These are phyloP conservation scores for Cryptoblepharus egeriae DNA, from an alignment of 2,797 vertebrate genomes.

Conservation along the genomic window DNA sequence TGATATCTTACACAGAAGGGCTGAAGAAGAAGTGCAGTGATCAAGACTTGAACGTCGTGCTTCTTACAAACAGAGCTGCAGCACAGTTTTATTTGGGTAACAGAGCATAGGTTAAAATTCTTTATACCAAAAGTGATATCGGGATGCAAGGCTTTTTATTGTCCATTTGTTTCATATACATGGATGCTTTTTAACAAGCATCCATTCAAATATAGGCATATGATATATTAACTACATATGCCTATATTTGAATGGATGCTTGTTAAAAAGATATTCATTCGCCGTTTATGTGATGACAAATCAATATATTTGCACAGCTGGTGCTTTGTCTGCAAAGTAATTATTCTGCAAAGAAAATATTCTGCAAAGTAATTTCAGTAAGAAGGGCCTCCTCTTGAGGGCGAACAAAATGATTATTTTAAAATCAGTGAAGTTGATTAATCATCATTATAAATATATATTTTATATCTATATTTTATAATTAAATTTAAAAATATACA, in stretches of 20 bases:
- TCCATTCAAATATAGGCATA: too few relatives aligned
- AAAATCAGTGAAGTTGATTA: too few relatives aligned
- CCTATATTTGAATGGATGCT: not conserved
- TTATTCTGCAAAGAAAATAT: too few relatives aligned
- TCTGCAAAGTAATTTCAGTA: not conserved
- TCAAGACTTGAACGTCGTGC: conserved; percentile 80
- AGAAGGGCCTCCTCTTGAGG: too few relatives aligned
- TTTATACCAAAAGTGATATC: not conserved
- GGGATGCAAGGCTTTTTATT: not conserved
- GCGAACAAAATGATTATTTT: not conserved
- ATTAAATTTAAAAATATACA: too few relatives aligned
- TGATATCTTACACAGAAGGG: conserved; percentile 86
- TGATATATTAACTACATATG: too few relatives aligned
- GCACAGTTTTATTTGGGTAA: conserved; percentile 90
- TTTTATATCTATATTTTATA: too few relatives aligned
- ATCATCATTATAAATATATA: too few relatives aligned
- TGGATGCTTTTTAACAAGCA: not conserved
- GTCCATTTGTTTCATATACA: not conserved
- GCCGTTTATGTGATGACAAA: not conserved
- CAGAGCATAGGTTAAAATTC: fast-evolving
- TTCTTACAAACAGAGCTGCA: conserved; percentile 90
- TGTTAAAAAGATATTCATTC: not conserved
- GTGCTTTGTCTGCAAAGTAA: not conserved
- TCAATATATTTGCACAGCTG: not conserved
- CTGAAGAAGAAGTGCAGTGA: conserved; percentile 84